A percentile compares a stretch with the other conserved stretches of the same genome.
These are phyloP conservation scores for Epirrita christyi DNA, from an alignment of 2,888 invertebrate species.

Conservation along the genomic window DNA sequence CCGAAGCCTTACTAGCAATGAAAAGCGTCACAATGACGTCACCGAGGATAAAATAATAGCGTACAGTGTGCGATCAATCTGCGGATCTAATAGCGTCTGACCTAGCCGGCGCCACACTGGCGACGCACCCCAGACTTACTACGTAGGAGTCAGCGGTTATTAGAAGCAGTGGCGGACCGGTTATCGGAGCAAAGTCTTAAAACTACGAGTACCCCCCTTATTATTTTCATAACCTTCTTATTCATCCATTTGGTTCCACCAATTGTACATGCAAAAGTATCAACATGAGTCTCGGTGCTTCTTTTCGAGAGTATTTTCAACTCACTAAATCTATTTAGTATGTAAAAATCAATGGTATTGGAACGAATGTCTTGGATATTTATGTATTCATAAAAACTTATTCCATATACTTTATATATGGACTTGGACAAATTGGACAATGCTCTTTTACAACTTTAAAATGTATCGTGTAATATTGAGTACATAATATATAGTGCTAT, in stretches of 20 bases:
- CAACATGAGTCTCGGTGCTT: no score
- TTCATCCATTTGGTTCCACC: no score
- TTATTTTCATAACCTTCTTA: no score
- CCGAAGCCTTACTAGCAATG: slow-evolving; percentile 59
- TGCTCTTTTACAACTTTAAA: no score
- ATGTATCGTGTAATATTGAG: no score
- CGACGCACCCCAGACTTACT: slow-evolving; percentile 61
- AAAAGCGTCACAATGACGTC: slow-evolving; percentile 40
- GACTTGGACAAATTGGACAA: no score
- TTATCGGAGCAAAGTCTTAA: slow-evolving; percentile 12
- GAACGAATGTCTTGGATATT: slow-evolving; percentile 2
- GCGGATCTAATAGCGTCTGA: slow-evolving; percentile 75
- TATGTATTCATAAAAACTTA: neutral
- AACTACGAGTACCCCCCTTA: no score
- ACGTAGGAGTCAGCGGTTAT: slow-evolving; percentile 53
- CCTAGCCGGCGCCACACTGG: slow-evolving; percentile 75
- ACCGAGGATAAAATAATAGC: slow-evolving; percentile 52
- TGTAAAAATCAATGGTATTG: slow-evolving; percentile 3
- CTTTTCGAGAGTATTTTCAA: no score
- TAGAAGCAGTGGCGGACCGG: slow-evolving; percentile 27
- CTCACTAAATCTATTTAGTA: no score
- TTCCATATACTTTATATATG: no score
- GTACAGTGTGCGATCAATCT: slow-evolving; percentile 77
- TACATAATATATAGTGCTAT: no score
- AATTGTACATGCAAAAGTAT: no score